These are phyloP conservation scores for Pavo muticus DNA, from an alignment of 2,113 vertebrate genomes.

Conservation along the genomic window DNA sequence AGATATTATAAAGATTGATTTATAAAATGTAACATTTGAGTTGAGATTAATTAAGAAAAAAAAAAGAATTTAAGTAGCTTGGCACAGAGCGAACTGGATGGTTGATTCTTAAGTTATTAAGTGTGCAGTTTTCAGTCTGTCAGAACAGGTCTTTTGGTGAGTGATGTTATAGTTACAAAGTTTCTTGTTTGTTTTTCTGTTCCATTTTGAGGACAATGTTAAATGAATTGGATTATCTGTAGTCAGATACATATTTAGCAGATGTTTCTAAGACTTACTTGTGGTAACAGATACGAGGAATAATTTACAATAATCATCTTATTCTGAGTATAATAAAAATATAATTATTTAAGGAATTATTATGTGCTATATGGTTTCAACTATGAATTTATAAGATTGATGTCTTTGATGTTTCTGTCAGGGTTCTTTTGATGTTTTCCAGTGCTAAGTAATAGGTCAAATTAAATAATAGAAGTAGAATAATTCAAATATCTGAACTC, in stretches of 20 bases:
- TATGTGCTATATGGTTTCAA: slow-evolving; percentile 21
- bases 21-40: background rate
- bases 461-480: slow-evolving; percentile 42
- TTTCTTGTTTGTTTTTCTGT: background rate
- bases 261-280: slow-evolving; percentile 33
- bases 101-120: background rate
- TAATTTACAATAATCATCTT: slow-evolving; percentile 54
- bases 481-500: slow-evolving; percentile 34
- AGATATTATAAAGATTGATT: background rate
- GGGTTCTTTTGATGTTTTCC: slow-evolving; percentile 59
- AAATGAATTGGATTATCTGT: slow-evolving; percentile 27
- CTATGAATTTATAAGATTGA: slow-evolving; percentile 29
- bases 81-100: background rate
- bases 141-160: background rate
- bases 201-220: slow-evolving; percentile 13
- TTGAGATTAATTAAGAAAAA: background rate
- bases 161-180: background rate
- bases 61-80: background rate
- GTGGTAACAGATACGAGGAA: slow-evolving; percentile 38
- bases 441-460: slow-evolving; percentile 56
- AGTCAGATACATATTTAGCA: slow-evolving; percentile 44
- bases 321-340: slow-evolving; percentile 50
- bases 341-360: slow-evolving; percentile 51
- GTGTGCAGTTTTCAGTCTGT: background rate
- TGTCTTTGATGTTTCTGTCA: slow-evolving; percentile 59